Percentiles rank a stretch among this genome's conserved stretches.
Evolutionary conservation across 2,888 invertebrate genomes (phyloP).

Genomic region (Sepioteuthis lessoniana): DNA sequence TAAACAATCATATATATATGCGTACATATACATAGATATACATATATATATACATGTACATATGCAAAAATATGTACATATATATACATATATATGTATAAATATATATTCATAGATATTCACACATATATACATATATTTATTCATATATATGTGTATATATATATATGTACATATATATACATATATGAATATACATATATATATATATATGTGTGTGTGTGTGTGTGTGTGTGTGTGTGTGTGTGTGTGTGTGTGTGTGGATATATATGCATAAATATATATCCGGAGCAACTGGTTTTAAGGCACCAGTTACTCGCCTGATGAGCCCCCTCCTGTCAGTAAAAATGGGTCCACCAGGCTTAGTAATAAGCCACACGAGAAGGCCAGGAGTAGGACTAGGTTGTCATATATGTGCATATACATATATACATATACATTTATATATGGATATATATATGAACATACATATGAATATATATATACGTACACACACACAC

Average conservation of each 20-base stretch:
- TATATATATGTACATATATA: background rate
- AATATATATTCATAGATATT: background rate
- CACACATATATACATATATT: background rate
- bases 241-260: background rate
- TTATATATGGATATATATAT: no score
- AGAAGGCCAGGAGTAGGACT: no score
- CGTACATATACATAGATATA: background rate
- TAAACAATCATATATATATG: background rate
- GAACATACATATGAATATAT: no score
- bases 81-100: background rate
- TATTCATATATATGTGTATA: background rate
- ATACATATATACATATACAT: no score
- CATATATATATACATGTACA: background rate
- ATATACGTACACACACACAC: no score
- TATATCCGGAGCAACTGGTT: no score
- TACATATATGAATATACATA: background rate
- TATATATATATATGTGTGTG: background rate
- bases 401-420: no score
- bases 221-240: background rate
- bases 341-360: no score
- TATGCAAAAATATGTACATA: background rate
- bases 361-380: no score
- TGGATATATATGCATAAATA: background rate
- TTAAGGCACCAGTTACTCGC: no score
- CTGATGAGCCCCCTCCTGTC: no score